A percentile compares a stretch with the other conserved stretches of the same genome.
phyloP scores from a whole-genome alignment of 2,797 vertebrate genomes.

The Hemibagrus guttatus region DNA sequence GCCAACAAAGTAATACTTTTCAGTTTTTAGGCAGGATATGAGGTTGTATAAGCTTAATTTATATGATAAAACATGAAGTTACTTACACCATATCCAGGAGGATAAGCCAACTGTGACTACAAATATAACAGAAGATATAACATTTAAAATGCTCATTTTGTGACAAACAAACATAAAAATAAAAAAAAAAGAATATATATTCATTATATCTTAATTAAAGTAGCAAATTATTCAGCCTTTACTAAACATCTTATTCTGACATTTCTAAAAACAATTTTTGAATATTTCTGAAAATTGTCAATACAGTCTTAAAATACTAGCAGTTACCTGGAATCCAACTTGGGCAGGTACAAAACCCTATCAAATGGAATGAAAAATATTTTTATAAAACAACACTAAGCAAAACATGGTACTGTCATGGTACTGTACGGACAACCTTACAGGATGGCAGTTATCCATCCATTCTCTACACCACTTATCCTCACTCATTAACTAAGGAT shows the following conservation, averaged over 20 bases:
- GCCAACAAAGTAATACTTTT: neutral
- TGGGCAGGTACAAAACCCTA: slow-evolving; percentile 23
- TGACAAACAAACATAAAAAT: neutral
- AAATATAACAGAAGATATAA: neutral
- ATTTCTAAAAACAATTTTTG: neutral
- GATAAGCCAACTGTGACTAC: slow-evolving; percentile 40
- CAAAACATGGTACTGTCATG: neutral
- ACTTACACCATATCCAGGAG: slow-evolving; percentile 45
- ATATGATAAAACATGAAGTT: neutral
- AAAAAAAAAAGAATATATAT: neutral
- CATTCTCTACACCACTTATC: no score
- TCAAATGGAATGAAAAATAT: neutral
- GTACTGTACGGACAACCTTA: neutral
- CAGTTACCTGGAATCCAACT: slow-evolving; percentile 46
- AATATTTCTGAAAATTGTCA: neutral
- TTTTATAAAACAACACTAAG: neutral
- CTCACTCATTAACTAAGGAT: no score
- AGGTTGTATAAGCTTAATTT: neutral
- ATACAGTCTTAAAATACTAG: neutral
- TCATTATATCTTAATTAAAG: neutral
- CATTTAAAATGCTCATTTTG: neutral
- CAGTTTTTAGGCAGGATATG: neutral
- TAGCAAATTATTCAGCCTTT: neutral
- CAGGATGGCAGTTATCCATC: neutral
- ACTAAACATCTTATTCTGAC: neutral